Evolutionary conservation across 92 coral and sea anemone genomes (phyloP).

Genomic region (Meandrina meandrites): DNA sequence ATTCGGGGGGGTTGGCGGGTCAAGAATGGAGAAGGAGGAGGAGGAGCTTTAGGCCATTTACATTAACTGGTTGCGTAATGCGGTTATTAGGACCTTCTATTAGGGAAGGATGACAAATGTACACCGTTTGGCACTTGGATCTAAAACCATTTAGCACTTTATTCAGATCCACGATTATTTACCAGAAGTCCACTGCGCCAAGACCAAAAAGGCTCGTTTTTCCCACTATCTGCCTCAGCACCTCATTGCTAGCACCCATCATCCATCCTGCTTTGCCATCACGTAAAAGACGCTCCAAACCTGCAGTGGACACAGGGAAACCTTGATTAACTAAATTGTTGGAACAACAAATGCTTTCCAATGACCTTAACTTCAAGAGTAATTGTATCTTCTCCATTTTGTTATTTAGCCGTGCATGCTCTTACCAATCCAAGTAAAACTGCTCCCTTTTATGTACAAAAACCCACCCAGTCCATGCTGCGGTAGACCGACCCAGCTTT

Average conservation of each 20-base stretch:
- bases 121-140: no score
- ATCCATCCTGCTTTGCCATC: constrained; percentile 74
- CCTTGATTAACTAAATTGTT: neutral
- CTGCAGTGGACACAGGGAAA: constrained; percentile 8
- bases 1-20: no score
- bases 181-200: constrained; percentile 61
- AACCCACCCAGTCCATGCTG: neutral
- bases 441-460: neutral
- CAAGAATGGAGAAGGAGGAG: neutral
- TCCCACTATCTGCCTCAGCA: constrained; percentile 61
- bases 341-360: neutral
- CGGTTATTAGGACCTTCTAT: no score
- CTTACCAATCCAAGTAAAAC: neutral
- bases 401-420: neutral
- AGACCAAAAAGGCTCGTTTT: constrained; percentile 67
- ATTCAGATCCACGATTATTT: neutral
- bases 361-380: no score
- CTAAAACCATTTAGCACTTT: neutral
- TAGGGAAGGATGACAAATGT: no score
- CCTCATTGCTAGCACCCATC: constrained; percentile 71
- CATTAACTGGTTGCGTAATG: no score
- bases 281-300: constrained; percentile 59
- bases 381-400: no score
- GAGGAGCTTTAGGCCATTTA: no score
- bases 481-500: neutral